Percentiles rank a stretch among this genome's conserved stretches.
phyloP scores from a whole-genome alignment of 2,113 vertebrate species.

The Rissa tridactyla region DNA sequence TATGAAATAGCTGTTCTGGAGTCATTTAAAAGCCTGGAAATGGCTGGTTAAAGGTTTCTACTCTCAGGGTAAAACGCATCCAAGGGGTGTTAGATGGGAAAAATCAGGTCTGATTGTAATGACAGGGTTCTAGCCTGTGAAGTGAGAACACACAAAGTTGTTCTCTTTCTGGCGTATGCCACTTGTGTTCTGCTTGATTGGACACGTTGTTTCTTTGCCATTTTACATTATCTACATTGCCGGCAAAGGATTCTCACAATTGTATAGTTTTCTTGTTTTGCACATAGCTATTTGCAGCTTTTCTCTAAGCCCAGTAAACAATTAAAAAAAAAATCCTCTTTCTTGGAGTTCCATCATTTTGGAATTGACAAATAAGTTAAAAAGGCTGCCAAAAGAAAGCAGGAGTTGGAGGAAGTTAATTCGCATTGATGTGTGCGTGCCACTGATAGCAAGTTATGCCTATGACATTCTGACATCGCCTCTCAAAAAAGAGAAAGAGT shows the following conservation, averaged over 20 bases:
- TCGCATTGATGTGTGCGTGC: constrained; percentile 42
- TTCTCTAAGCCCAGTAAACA: constrained; percentile 40
- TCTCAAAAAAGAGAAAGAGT: constrained; percentile 66
- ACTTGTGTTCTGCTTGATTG: constrained; percentile 51
- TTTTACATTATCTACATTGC: constrained; percentile 40
- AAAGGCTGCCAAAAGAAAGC: constrained; percentile 47
- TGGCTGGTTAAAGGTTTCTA: constrained; percentile 19
- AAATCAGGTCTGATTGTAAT: constrained; percentile 61
- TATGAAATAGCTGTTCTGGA: constrained; percentile 26
- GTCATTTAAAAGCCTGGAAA: constrained; percentile 17
- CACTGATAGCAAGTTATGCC: constrained; percentile 65
- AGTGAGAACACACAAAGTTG: constrained; percentile 39
- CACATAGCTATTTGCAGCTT: constrained; percentile 41
- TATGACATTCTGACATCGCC: constrained; percentile 68
- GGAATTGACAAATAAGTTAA: constrained; percentile 43
- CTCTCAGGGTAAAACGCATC: background rate
- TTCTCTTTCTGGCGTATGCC: background rate
- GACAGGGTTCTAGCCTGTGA: constrained; percentile 37
- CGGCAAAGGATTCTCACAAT: background rate
- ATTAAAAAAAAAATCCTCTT: background rate
- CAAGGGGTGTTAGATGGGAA: constrained; percentile 1
- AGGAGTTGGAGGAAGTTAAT: constrained; percentile 42
- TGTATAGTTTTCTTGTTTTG: constrained; percentile 23
- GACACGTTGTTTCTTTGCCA: constrained; percentile 25
- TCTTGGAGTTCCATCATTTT: constrained; percentile 14